Conservation (phyloP, 2,888 invertebrate genomes). For the Emmelina monodactyla region DNA sequence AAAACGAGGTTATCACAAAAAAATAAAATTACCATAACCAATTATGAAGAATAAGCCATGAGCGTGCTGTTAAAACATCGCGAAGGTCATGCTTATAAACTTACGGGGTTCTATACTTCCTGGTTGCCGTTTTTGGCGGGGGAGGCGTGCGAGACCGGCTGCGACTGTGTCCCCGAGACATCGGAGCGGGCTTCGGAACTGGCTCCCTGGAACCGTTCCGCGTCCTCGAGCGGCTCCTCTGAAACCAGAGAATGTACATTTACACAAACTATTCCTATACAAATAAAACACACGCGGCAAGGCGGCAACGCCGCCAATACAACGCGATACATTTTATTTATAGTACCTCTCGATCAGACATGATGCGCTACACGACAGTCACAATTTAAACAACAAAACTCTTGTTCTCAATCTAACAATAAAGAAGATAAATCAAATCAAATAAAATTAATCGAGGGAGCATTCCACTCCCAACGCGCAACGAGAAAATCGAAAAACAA, state of each 20-base stretch:
- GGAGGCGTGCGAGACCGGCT: slow-evolving; percentile 63
- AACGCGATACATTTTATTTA: slow-evolving; percentile 27
- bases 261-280: slow-evolving; percentile 20
- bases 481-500: slow-evolving; percentile 38
- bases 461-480: slow-evolving; percentile 20
- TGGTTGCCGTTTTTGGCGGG: slow-evolving; percentile 52
- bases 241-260: slow-evolving; percentile 34
- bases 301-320: slow-evolving; percentile 19
- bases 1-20: no score
- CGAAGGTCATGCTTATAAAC: slow-evolving; percentile 22
- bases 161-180: slow-evolving; percentile 55
- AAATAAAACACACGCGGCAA: slow-evolving; percentile 47
- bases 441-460: slow-evolving; percentile 31
- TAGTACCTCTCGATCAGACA: slow-evolving; percentile 63
- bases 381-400: slow-evolving; percentile 27
- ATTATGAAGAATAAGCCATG: no score
- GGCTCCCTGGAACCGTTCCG: slow-evolving; percentile 60
- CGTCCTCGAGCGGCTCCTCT: slow-evolving; percentile 61
- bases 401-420: slow-evolving; percentile 38
- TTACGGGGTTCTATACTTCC: slow-evolving; percentile 62
- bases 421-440: slow-evolving; percentile 21
- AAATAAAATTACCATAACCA: no score
- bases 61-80: no score
- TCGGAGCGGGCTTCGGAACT: slow-evolving; percentile 40
- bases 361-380: slow-evolving; percentile 29